Conservation (phyloP, 2,797 vertebrate genomes). For the Ptychadena robeensis region DNA sequence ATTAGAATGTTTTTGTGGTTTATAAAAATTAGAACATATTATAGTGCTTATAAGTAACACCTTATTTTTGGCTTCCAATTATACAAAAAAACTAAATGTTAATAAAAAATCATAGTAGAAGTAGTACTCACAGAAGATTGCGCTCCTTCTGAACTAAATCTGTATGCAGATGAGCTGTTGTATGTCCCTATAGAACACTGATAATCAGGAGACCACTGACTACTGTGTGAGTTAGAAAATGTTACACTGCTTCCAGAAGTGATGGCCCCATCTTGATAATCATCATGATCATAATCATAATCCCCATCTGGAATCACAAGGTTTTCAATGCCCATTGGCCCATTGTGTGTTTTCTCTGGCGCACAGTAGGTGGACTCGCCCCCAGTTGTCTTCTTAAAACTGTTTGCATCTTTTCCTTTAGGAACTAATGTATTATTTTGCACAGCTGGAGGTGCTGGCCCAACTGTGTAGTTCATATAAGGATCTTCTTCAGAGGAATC, state of each 20-base stretch:
- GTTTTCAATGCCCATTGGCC: conserved; percentile 76
- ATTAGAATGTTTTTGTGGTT: too few relatives aligned
- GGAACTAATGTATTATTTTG: conserved; percentile 68
- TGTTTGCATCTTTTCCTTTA: conserved; percentile 65
- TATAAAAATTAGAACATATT: too few relatives aligned
- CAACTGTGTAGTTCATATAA: conserved; percentile 88
- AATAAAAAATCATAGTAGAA: background rate
- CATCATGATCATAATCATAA: conserved; percentile 89
- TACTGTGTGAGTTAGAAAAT: conserved; percentile 84
- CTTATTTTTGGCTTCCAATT: too few relatives aligned
- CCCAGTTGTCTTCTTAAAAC: conserved; percentile 73
- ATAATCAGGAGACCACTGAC: conserved; percentile 91
- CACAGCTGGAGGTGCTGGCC: conserved; percentile 73
- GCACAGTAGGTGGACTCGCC: conserved; percentile 82
- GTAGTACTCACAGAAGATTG: conserved; percentile 90
- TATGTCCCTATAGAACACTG: conserved; percentile 89
- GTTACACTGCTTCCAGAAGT: conserved; percentile 88
- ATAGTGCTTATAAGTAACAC: background rate
- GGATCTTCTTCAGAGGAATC: conserved; percentile 97
- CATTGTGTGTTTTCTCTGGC: conserved; percentile 75
- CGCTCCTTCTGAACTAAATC: conserved; percentile 92
- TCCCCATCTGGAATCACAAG: conserved; percentile 88
- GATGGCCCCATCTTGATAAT: conserved; percentile 88
- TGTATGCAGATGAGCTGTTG: conserved; percentile 90
- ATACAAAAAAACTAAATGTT: background rate